Percentiles rank a stretch among this genome's conserved stretches.
These are phyloP conservation scores for Crocuta crocuta DNA, from an alignment of 2,113 vertebrate species.

Conservation along the genomic window DNA sequence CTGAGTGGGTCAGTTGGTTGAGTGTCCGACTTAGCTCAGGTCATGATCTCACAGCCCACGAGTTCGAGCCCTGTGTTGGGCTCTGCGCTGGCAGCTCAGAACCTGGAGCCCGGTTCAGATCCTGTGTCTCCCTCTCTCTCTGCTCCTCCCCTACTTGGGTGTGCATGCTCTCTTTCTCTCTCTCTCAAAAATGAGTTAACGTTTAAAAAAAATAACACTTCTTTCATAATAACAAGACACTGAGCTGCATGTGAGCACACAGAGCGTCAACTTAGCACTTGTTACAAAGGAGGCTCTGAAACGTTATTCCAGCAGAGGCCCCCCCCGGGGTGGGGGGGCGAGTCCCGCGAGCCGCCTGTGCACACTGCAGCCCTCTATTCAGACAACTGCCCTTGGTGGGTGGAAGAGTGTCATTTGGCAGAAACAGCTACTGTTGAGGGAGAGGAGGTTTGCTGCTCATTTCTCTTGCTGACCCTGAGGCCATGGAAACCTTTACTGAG, in stretches of 20 bases:
- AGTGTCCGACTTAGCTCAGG: no score
- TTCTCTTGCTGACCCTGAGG: background rate
- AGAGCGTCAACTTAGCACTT: background rate
- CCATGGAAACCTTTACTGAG: no score
- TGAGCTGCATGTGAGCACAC: background rate
- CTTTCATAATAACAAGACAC: background rate
- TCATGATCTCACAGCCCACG: no score
- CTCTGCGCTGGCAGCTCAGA: no score
- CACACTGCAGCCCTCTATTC: background rate
- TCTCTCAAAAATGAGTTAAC: no score
- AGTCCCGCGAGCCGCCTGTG: fast-evolving
- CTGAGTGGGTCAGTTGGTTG: no score
- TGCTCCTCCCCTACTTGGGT: no score
- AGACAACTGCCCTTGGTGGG: fast-evolving
- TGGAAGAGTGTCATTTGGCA: fast-evolving
- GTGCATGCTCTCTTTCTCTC: no score
- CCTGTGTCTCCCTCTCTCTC: no score
- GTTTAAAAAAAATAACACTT: background rate
- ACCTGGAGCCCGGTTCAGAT: no score
- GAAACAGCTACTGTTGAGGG: background rate
- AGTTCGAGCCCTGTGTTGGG: no score
- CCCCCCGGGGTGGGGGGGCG: no score
- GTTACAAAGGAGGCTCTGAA: background rate
- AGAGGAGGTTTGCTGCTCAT: fast-evolving
- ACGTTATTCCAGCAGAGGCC: background rate